Base-by-base conservation (phyloP, 2,113 vertebrate species). In the Camarhynchus parvulus region DNA sequence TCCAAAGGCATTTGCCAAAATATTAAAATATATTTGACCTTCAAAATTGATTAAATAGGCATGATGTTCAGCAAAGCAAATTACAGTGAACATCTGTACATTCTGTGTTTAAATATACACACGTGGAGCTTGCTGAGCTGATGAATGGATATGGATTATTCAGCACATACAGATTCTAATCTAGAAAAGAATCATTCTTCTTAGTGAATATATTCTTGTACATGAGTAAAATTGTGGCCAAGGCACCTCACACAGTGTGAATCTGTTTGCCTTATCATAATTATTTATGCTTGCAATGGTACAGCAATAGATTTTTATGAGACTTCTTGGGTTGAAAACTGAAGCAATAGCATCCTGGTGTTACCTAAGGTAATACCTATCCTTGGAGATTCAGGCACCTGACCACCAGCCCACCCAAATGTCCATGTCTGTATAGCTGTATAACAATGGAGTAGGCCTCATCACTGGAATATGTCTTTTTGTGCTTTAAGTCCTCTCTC, bases 1-100 rank as follows among this genome's bases (percentile, higher is more conserved):
- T 96, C 76, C 69, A 94, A 94, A 90, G 76, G 52, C 69, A 62
- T 87, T 84, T 94, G 72, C 90, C 81, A 88, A 93, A 96, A 90
- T 79, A 89, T 62, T 93, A 90, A 95, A 93, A 91, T 95, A 92
- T 72, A 93, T 93, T 95, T 96, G 90, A 93, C 93, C 94, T 94
- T 95, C 94, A 91, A 58, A 95, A 92, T 44, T 27, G 56, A 94
- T 92, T 87, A 89, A 92, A 78, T 84, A 87, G 73, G 63, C 77
- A 64, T 44, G 69, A 89, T 91, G 83, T 84, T 96, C 92, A 95
- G 56, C 6, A 23, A 94, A 62, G 91, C 86, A 92, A 89, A 95
- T 95, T 91, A 68, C 62, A 84, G 56, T 41, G 69, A 95, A 87
- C 87, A 87, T 95, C 91, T 97, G 92, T 82, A 91, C 50, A 7